Conservation (phyloP, 1,140 invertebrate species). For the Diachasmimorpha longicaudata region DNA sequence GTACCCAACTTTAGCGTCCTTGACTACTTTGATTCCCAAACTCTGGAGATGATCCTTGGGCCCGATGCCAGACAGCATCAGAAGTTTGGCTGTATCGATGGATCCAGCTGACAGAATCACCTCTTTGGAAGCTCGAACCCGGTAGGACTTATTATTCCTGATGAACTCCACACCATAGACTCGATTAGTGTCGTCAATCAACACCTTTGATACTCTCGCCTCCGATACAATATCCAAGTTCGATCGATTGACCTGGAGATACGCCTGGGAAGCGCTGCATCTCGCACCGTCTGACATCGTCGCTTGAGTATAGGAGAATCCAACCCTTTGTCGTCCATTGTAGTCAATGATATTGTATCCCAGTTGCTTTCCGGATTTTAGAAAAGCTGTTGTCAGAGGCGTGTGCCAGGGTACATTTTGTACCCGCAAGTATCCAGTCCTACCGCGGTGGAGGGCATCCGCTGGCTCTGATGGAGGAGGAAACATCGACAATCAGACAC, state of each 20-base stretch:
- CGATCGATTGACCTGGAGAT: constrained; percentile 65
- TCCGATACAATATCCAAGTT: constrained; percentile 75
- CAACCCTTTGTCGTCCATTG: constrained; percentile 61
- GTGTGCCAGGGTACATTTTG: constrained; percentile 57
- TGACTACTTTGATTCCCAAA: constrained; percentile 69
- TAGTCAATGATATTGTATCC: constrained; percentile 65
- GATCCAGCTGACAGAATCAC: constrained; percentile 73
- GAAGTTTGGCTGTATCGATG: constrained; percentile 72
- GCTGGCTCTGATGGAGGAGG: constrained; percentile 48
- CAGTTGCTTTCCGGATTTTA: constrained; percentile 65
- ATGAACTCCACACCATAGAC: constrained; percentile 68
- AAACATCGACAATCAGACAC: too few species aligned
- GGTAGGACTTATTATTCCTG: constrained; percentile 57
- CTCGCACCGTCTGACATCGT: constrained; percentile 70
- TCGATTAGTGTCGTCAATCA: constrained; percentile 62
- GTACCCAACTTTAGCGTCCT: too few species aligned
- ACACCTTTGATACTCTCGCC: constrained; percentile 66
- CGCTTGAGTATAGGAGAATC: constrained; percentile 72
- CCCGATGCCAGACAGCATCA: constrained; percentile 80
- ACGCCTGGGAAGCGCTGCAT: constrained; percentile 70
- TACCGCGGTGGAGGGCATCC: constrained; percentile 59
- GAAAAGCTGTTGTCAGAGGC: constrained; percentile 58
- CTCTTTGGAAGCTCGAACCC: constrained; percentile 67
- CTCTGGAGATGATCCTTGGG: constrained; percentile 71
- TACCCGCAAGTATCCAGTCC: constrained; percentile 56